Evolutionary conservation across 2,888 invertebrate species (phyloP).

Genomic region (Cabera pusaria): DNA sequence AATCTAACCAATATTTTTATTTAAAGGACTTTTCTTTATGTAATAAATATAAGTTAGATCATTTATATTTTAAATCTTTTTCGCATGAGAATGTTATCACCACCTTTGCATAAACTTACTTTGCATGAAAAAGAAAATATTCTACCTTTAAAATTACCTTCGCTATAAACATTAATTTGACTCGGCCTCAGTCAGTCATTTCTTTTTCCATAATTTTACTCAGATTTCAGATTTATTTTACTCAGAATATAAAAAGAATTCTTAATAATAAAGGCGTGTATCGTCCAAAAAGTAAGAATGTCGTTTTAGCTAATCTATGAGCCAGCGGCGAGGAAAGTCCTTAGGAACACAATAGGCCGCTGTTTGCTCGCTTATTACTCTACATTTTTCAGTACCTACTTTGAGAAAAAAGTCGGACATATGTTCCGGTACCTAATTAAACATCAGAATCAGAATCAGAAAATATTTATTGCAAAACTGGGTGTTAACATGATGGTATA

Average conservation of each 20-base stretch:
- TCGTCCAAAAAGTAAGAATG: conserved; percentile 59
- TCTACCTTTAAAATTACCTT: conserved; percentile 7
- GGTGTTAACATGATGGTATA: too few relatives aligned
- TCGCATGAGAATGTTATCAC: too few relatives aligned
- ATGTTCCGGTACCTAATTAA: conserved; percentile 26
- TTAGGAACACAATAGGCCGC: conserved; percentile 37
- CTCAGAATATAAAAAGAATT: conserved; percentile 22
- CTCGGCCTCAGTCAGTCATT: conserved; percentile 16
- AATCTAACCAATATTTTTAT: too few relatives aligned
- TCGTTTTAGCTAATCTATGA: conserved; percentile 41
- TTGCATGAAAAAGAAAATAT: conserved; percentile 7
- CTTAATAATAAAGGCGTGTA: conserved; percentile 31
- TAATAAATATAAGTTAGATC: too few relatives aligned
- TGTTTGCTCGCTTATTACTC: conserved; percentile 35
- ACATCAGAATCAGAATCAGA: too few relatives aligned
- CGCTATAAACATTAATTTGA: conserved; percentile 1
- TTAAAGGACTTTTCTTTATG: too few relatives aligned
- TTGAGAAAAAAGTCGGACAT: conserved; percentile 15
- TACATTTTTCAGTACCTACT: conserved; percentile 41
- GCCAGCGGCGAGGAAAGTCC: conserved; percentile 29
- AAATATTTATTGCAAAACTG: too few relatives aligned
- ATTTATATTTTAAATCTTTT: too few relatives aligned
- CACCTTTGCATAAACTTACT: conserved; percentile 2
- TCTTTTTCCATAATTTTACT: conserved; percentile 19
- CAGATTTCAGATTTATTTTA: conserved; percentile 26